A percentile compares a stretch with the other conserved stretches of the same genome.
Evolutionary conservation across 2,797 vertebrate species (phyloP).

Genomic region (Myotis planiceps): DNA sequence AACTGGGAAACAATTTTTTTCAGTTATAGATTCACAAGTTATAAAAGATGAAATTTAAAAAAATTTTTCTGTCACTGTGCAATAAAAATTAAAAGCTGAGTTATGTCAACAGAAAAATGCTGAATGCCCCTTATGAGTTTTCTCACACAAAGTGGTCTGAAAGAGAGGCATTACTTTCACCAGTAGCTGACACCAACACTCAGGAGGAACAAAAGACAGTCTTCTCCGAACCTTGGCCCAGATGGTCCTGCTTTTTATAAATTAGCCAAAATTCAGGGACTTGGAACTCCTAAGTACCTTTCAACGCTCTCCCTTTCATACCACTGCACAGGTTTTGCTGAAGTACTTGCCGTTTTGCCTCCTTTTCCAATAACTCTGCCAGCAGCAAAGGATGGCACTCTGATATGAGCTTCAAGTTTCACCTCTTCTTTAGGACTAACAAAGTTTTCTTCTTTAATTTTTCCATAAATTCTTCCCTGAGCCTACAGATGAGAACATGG

Average conservation of each 20-base stretch:
- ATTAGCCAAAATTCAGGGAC: constrained; percentile 42
- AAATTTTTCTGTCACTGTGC: neutral
- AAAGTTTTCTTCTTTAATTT: constrained; percentile 99
- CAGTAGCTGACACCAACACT: neutral
- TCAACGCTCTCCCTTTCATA: constrained; percentile 48
- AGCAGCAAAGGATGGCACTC: constrained; percentile 98
- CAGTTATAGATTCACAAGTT: neutral
- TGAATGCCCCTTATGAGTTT: neutral
- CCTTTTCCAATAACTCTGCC: constrained; percentile 99
- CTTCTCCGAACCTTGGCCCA: constrained; percentile 56
- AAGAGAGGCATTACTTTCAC: neutral
- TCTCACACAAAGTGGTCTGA: neutral
- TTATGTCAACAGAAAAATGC: neutral
- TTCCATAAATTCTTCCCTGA: constrained; percentile 98
- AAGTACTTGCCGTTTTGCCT: constrained; percentile 96
- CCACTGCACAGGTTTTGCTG: constrained; percentile 57
- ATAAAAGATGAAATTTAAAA: neutral
- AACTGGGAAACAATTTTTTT: neutral
- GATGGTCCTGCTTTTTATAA: constrained; percentile 37
- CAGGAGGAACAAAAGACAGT: neutral
- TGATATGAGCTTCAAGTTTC: constrained; percentile 98
- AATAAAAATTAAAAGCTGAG: neutral
- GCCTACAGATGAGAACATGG: constrained; percentile 41
- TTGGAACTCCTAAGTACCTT: constrained; percentile 64
- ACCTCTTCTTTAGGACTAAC: constrained; percentile 99